phyloP scores from a whole-genome alignment of 2,888 invertebrate genomes.

The Selenia dentaria region DNA sequence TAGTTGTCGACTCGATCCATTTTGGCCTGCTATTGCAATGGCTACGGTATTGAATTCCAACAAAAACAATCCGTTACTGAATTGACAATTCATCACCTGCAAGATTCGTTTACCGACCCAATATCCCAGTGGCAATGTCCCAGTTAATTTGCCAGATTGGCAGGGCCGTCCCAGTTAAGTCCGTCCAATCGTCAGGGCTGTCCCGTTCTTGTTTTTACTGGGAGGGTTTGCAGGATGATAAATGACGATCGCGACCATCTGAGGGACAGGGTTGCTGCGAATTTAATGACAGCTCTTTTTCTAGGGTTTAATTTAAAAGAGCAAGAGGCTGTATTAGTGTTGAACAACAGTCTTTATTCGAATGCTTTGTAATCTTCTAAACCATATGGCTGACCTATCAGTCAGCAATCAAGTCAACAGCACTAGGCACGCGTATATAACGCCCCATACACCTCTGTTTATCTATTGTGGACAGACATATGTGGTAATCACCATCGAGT shows the following conservation, averaged over 20 bases:
- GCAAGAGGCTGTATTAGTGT: too few relatives aligned
- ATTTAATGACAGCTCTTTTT: constrained; percentile 50
- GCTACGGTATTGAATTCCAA: not conserved
- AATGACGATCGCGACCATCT: constrained; percentile 53
- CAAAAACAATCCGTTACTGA: not conserved
- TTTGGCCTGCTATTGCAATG: too few relatives aligned
- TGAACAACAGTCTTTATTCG: too few relatives aligned
- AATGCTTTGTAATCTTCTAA: too few relatives aligned
- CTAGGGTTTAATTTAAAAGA: constrained; percentile 14
- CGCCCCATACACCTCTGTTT: too few relatives aligned
- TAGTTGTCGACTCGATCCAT: too few relatives aligned
- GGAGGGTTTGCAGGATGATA: constrained; percentile 49
- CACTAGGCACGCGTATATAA: too few relatives aligned
- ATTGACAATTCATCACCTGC: constrained; percentile 16
- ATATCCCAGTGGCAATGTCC: constrained; percentile 3
- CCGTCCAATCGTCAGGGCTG: constrained; percentile 15
- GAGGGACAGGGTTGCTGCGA: constrained; percentile 53
- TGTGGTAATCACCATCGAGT: too few relatives aligned
- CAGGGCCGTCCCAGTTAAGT: constrained; percentile 13
- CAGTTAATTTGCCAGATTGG: constrained; percentile 20
- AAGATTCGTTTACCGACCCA: constrained; percentile 13
- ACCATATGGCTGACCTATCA: too few relatives aligned
- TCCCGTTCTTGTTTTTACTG: constrained; percentile 38
- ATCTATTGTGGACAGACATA: too few relatives aligned
- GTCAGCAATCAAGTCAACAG: too few relatives aligned